Percentiles rank a stretch among this genome's conserved stretches.
These are phyloP conservation scores for Corythoichthys haematopterus DNA, from an alignment of 2,113 vertebrate species.

Conservation along the genomic window DNA sequence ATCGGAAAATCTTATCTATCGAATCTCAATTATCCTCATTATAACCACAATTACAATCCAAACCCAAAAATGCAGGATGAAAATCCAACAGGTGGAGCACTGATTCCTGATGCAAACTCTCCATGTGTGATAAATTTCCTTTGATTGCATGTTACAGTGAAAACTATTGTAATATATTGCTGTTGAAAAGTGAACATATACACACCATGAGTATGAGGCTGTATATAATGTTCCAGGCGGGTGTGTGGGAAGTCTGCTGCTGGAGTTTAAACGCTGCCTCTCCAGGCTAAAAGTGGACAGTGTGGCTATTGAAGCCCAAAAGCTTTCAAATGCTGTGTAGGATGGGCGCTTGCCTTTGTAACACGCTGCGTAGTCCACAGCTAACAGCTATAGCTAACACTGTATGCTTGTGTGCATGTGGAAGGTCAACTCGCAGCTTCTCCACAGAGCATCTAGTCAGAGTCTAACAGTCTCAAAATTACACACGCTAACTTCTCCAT, in stretches of 20 bases:
- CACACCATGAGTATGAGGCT: background rate
- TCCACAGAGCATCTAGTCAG: background rate
- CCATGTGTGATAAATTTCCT: too few relatives aligned
- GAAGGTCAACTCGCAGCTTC: conserved; percentile 26
- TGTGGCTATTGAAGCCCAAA: background rate
- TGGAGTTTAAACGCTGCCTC: conserved; percentile 7
- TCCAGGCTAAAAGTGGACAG: conserved; percentile 5
- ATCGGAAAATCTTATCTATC: too few relatives aligned
- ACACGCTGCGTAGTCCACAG: conserved; percentile 19
- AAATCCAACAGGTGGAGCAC: too few relatives aligned
- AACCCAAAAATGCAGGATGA: too few relatives aligned
- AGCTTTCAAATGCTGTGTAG: conserved; percentile 13
- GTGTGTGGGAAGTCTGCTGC: conserved; percentile 2
- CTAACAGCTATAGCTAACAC: conserved; percentile 1
- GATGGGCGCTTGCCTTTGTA: conserved; percentile 32
- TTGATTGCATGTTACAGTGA: too few relatives aligned
- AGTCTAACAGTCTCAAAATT: background rate
- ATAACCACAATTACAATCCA: too few relatives aligned
- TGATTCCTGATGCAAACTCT: too few relatives aligned
- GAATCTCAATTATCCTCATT: too few relatives aligned
- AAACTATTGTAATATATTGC: too few relatives aligned
- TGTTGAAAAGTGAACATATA: too few relatives aligned
- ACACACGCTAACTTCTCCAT: background rate
- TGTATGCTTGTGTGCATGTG: conserved; percentile 15
- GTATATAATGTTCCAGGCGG: background rate